phyloP scores from a whole-genome alignment of 2,888 invertebrate genomes.

The Meliscaeva auricollis region DNA sequence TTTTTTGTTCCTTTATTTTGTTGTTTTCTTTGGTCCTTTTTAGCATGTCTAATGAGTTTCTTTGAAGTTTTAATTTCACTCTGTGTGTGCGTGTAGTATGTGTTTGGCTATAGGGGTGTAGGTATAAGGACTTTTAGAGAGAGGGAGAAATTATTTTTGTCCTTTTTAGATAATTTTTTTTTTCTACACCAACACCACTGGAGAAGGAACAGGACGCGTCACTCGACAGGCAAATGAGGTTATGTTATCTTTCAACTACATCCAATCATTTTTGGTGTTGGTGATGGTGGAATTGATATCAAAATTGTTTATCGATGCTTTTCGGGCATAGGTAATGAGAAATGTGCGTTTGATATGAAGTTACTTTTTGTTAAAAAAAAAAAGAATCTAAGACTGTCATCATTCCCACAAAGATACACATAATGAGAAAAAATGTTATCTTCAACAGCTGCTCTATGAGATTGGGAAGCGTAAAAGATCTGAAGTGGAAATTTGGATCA shows the following conservation, averaged over 20 bases:
- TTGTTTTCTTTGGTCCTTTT: slow-evolving; percentile 53
- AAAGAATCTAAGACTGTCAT: slow-evolving; percentile 34
- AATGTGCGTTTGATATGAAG: slow-evolving; percentile 4
- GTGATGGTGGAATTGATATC: slow-evolving; percentile 33
- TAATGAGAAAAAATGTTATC: slow-evolving; percentile 32
- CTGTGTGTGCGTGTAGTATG: slow-evolving; percentile 22
- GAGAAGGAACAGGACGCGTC: no score
- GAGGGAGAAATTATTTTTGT: slow-evolving; percentile 7
- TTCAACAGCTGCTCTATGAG: slow-evolving; percentile 41
- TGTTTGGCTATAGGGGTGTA: no score
- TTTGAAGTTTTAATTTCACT: slow-evolving; percentile 65
- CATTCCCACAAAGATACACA: not conserved
- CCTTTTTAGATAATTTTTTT: slow-evolving; percentile 19
- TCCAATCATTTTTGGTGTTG: slow-evolving; percentile 5
- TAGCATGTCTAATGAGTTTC: slow-evolving; percentile 73
- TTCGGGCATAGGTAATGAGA: slow-evolving; percentile 33
- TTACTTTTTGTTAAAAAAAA: not conserved
- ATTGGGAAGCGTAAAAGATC: not conserved
- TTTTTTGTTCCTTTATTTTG: slow-evolving; percentile 24
- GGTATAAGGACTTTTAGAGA: not conserved
- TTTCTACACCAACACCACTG: not conserved
- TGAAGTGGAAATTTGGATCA: slow-evolving; percentile 45
- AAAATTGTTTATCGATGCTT: slow-evolving; percentile 68
- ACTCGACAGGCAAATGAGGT: no score
- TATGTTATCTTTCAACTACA: slow-evolving; percentile 47